Evolutionary conservation across 2,888 invertebrate genomes (phyloP).

Genomic region (Hylaea fasciaria): DNA sequence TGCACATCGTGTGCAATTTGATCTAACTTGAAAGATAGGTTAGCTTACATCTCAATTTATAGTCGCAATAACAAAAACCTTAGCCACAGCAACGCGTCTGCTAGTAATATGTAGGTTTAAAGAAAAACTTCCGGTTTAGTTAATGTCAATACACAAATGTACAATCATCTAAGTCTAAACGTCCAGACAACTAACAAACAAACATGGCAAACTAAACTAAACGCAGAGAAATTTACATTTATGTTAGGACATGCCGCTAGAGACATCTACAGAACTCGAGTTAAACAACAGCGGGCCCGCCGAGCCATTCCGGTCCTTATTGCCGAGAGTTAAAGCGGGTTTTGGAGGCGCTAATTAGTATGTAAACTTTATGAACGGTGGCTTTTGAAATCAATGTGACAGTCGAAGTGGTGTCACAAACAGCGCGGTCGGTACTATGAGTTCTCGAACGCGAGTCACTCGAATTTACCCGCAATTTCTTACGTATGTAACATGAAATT

Average conservation of each 20-base stretch:
- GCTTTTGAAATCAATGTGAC: conserved; percentile 51
- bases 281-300: not conserved
- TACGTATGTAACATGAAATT: not conserved
- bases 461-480: not conserved
- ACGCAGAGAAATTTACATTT: not conserved
- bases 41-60: too few relatives aligned
- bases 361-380: conserved; percentile 48
- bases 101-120: too few relatives aligned
- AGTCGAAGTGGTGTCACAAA: conserved; percentile 47
- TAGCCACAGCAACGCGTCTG: too few relatives aligned
- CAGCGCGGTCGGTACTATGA: conserved; percentile 34
- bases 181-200: too few relatives aligned
- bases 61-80: too few relatives aligned
- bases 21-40: too few relatives aligned
- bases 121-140: too few relatives aligned
- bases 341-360: conserved; percentile 36
- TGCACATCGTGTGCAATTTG: too few relatives aligned
- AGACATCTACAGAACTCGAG: not conserved
- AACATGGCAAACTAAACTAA: not conserved
- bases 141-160: too few relatives aligned
- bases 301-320: conserved; percentile 16
- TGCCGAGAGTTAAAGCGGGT: not conserved
- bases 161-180: too few relatives aligned
- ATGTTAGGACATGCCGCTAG: conserved; percentile 1
- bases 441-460: conserved; percentile 24